Evolutionary conservation across 30 jellyfish, hydroid and myxozoan species (phyloP), one percentile per base, ranked within the genome.

Genomic region (Morbakka virulenta): DNA sequence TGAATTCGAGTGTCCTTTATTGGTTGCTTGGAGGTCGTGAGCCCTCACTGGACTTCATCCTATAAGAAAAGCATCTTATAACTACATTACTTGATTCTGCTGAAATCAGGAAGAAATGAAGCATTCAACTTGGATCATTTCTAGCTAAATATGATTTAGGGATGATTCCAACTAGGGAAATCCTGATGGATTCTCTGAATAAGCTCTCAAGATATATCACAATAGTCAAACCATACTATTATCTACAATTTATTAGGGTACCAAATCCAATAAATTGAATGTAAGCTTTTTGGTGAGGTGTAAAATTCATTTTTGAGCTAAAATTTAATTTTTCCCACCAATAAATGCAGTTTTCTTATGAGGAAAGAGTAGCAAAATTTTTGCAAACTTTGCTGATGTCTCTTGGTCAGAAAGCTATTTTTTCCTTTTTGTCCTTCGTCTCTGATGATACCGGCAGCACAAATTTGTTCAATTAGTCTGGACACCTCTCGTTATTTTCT

Each of bases 131-230:
- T 70, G 82, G 72, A 35, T 69, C 76, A 6, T 25, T 35, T 41
- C 82, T 70, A 9, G 82, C 72, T 17, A 70, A 70, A 71, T 48
- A 70, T 48, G 82, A 70, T 48, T 50, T 70, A 32, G 76, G 82
- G 4, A 71, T 70, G 17, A 25, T 70, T 25, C 82, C 82, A 70
- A 36, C 24, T 2, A 70, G 50, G 53, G 82, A 70, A 70, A 70
- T 25, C 50, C 48, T 70, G 31, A 22, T n/a, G 82, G 53, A 28
- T 52, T 41, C 23, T 70, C 82, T 70, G 27, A 41, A 25, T 4
- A 25, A 69, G 26, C 32, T 70, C 28, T 49, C 82, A 30, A 70
- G 72, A 35, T 70, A 70, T 28, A 50, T 48, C 34, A 70, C 74
- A 30, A 49, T 70, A 4, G 72, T 70, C 52, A 70, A 48, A 35